phyloP scores from a whole-genome alignment of 2,888 invertebrate genomes.

The Netelia inedita region DNA sequence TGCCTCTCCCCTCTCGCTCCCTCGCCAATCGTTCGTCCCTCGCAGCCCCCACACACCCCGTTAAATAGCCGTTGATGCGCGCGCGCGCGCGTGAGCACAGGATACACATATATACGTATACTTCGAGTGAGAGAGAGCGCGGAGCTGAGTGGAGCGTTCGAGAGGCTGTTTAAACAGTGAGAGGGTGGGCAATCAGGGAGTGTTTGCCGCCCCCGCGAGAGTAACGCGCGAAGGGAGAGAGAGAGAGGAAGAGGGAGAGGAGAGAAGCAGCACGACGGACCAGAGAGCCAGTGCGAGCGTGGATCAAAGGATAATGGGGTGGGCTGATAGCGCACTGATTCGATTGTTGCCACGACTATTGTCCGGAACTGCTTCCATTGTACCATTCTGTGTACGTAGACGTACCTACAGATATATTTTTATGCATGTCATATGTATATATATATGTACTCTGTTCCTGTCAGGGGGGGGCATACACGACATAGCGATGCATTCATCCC shows the following conservation, averaged over 20 bases:
- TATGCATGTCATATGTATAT: background rate
- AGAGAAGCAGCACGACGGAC: slow-evolving; percentile 73
- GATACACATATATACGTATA: background rate
- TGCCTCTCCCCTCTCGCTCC: background rate
- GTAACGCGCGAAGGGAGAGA: slow-evolving; percentile 69
- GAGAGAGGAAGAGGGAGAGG: slow-evolving; percentile 73
- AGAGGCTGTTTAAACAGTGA: slow-evolving; percentile 81
- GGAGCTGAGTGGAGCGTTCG: slow-evolving; percentile 20
- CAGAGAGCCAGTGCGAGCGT: slow-evolving; percentile 74
- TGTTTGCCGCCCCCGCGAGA: slow-evolving; percentile 82
- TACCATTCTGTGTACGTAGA: slow-evolving; percentile 65
- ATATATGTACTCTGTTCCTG: slow-evolving; percentile 18
- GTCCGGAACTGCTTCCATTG: slow-evolving; percentile 81
- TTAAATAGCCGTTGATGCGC: background rate
- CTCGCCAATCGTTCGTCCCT: background rate
- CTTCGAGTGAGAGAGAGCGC: background rate
- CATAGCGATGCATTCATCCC: slow-evolving; percentile 17
- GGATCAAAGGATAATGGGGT: slow-evolving; percentile 80
- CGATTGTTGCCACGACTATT: slow-evolving; percentile 84
- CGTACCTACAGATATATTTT: background rate
- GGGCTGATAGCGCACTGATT: slow-evolving; percentile 83
- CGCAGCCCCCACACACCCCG: background rate
- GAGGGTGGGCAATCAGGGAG: slow-evolving; percentile 84
- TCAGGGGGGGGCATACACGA: slow-evolving; percentile 10
- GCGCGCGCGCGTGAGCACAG: background rate